phyloP scores from a whole-genome alignment of 2,797 vertebrate species.

The Phalanger gymnotis region DNA sequence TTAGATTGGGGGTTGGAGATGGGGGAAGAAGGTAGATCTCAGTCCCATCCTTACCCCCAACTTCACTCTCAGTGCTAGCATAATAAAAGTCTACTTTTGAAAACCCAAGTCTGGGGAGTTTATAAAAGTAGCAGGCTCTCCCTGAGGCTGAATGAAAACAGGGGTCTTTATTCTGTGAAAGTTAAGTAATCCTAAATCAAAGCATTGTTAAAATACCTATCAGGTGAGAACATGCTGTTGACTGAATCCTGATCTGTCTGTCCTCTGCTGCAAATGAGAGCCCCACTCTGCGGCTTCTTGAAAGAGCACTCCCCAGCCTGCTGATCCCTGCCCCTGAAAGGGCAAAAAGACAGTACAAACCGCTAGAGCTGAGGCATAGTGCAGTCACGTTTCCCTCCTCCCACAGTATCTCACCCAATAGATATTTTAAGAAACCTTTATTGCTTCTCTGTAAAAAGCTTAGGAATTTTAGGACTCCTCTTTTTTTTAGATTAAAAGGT shows the following conservation, averaged over 20 bases:
- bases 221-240: constrained; percentile 23
- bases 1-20: neutral
- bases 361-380: neutral
- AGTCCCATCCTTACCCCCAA: neutral
- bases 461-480: neutral
- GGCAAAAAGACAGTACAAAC: neutral
- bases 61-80: neutral
- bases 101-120: neutral
- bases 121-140: neutral
- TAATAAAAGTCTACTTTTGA: neutral
- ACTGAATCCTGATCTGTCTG: neutral
- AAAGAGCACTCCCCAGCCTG: neutral
- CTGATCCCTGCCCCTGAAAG: neutral
- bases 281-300: neutral
- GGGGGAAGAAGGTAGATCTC: neutral
- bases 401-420: constrained; percentile 15
- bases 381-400: neutral
- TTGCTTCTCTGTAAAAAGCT: constrained; percentile 17
- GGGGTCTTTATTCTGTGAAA: neutral
- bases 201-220: neutral
- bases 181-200: constrained; percentile 12
- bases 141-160: neutral
- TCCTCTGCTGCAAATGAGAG: neutral
- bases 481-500: neutral
- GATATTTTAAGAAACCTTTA: constrained; percentile 7